Base-by-base conservation (phyloP, 1,140 invertebrate species). In the Megalonaias nervosa region DNA sequence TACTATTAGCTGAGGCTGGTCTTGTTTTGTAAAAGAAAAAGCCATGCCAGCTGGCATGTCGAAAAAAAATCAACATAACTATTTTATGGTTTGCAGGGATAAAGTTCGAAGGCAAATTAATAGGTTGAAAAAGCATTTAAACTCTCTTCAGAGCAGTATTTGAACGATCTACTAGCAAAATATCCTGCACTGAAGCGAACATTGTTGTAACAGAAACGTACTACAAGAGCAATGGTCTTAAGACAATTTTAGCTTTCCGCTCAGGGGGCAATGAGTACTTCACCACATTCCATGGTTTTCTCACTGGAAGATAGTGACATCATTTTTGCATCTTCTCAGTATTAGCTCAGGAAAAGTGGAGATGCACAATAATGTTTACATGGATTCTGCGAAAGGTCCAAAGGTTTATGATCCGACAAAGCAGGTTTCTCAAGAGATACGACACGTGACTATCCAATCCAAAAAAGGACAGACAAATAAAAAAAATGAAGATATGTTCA, bases 221-320 rank as follows among this genome's bases (percentile, higher is more conserved):
- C 11, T 26, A 73, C 17, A 26, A 62, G 16, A 38, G 38, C 21
- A 73, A 73, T 38, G 76, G 70, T 57, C n/a, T n/a, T n/a, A 64
- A 38, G 55, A 16, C 65, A 14, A 59, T 66, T n/a, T 17, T 72
- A 60, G 66, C 59, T 19, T 26, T 77, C 13, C 62, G 71, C 66
- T 13, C 74, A 31, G 76, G 71, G 23, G 76, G 76, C 3, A 78
- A 78, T 73, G 71, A 73, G n/a, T 78, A 62, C 38, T 62, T 74
- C 19, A 70, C 76, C 2, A 74, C 73, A 64, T 78, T 78, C 55
- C 65, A 58, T 61, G 59, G 48, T n/a, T n/a, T n/a, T n/a, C n/a
- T n/a, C n/a, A n/a, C n/a, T n/a, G n/a, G n/a, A n/a, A n/a, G n/a
- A n/a, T n/a, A n/a, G n/a, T n/a, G n/a, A n/a, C n/a, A n/a, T n/a